A percentile compares a stretch with the other conserved stretches of the same genome.
Conservation (phyloP, 2,888 invertebrate genomes). For the Apodemia duryi region DNA sequence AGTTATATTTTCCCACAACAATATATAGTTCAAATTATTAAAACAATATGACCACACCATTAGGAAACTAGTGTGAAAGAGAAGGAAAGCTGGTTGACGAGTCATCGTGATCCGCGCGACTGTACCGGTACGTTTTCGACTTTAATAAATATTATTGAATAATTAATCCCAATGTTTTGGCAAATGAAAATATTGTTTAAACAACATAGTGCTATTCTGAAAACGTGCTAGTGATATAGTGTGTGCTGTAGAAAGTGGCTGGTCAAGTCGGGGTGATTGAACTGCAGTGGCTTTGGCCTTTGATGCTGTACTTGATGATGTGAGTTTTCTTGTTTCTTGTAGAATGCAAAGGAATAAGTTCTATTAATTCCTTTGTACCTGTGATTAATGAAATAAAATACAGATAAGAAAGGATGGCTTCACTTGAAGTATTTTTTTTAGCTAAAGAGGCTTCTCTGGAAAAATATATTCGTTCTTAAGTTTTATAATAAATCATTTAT, state of each 20-base stretch:
- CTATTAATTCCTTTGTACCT: neutral
- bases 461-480: neutral
- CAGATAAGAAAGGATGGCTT: neutral
- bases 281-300: conserved; percentile 23
- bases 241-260: conserved; percentile 14
- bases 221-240: conserved; percentile 23
- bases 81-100: conserved; percentile 58
- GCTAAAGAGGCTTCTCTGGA: too few species aligned
- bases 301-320: conserved; percentile 16
- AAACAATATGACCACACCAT: conserved; percentile 24
- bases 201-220: conserved; percentile 17
- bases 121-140: conserved; percentile 52
- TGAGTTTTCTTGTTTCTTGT: conserved; percentile 17
- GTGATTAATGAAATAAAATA: neutral
- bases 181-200: conserved; percentile 15
- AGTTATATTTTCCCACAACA: neutral
- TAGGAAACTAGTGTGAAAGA: conserved; percentile 50
- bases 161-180: conserved; percentile 42
- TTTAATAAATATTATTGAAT: conserved; percentile 53
- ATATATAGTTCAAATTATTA: neutral
- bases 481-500: too few species aligned
- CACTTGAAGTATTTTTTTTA: too few species aligned
- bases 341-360: neutral
- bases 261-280: conserved; percentile 24
- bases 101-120: conserved; percentile 45